Percentiles rank a stretch among this genome's conserved stretches.
These are phyloP conservation scores for Petroica traversi DNA, from an alignment of 2,113 vertebrate species.

Conservation along the genomic window DNA sequence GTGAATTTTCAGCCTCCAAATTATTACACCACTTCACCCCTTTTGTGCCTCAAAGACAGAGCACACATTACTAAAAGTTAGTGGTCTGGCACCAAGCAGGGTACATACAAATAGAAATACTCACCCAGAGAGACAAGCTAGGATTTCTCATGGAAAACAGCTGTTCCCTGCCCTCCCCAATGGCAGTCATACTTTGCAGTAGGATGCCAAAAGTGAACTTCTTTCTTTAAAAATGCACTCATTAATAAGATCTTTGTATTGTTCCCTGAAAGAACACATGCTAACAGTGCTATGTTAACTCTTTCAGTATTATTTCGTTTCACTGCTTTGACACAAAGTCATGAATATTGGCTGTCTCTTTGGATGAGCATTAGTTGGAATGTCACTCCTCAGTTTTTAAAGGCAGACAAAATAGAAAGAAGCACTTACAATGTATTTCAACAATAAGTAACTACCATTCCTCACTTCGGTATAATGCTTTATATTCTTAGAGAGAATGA, in stretches of 20 bases:
- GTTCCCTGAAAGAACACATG: neutral
- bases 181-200: neutral
- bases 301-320: neutral
- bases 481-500: neutral
- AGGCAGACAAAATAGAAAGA: neutral
- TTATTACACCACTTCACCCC: slow-evolving; percentile 15
- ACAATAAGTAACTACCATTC: neutral
- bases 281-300: neutral
- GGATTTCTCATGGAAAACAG: slow-evolving; percentile 41
- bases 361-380: neutral
- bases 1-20: slow-evolving; percentile 46
- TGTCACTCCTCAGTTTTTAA: neutral
- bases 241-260: neutral
- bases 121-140: slow-evolving; percentile 4
- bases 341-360: neutral
- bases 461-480: neutral
- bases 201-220: neutral
- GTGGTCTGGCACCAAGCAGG: slow-evolving; percentile 32
- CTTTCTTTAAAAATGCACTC: neutral
- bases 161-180: neutral
- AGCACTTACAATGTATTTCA: neutral
- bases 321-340: neutral
- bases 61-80: slow-evolving; percentile 21
- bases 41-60: slow-evolving; percentile 37
- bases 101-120: slow-evolving; percentile 22